Conservation (phyloP, 2,888 invertebrate genomes). For the Eurytoma californica region DNA sequence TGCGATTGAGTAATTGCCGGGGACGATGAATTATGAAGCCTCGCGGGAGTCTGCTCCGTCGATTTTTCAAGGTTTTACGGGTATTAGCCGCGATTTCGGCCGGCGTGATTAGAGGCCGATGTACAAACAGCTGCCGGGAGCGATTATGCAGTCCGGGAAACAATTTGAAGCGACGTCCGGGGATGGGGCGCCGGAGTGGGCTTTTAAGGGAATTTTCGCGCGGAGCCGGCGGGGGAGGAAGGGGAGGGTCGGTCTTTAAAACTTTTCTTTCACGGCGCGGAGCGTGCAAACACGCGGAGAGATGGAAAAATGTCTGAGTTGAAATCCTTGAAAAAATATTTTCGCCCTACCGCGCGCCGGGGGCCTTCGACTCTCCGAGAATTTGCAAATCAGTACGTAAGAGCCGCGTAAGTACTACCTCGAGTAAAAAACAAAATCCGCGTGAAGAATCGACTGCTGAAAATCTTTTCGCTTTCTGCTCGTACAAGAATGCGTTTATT, state of each 20-base stretch:
- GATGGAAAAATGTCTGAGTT: constrained; percentile 20
- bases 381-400: constrained; percentile 22
- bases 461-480: constrained; percentile 15
- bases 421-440: constrained; percentile 9
- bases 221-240: background rate
- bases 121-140: too few species aligned
- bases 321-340: constrained; percentile 44
- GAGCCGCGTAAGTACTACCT: background rate
- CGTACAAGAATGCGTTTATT: background rate
- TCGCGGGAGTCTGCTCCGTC: too few species aligned
- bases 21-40: too few species aligned
- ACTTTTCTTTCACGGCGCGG: constrained; percentile 21
- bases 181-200: background rate
- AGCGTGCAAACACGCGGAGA: background rate
- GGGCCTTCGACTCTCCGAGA: background rate
- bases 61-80: too few species aligned
- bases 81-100: too few species aligned
- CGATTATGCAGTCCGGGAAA: too few species aligned
- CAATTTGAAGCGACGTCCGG: too few species aligned
- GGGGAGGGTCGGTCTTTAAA: background rate
- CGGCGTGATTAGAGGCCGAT: too few species aligned
- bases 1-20: too few species aligned
- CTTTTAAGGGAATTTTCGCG: background rate
- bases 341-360: background rate
- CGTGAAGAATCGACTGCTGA: background rate